These are phyloP conservation scores for Drosophila virilis DNA, from an alignment of 1,140 invertebrate genomes.

Conservation along the genomic window DNA sequence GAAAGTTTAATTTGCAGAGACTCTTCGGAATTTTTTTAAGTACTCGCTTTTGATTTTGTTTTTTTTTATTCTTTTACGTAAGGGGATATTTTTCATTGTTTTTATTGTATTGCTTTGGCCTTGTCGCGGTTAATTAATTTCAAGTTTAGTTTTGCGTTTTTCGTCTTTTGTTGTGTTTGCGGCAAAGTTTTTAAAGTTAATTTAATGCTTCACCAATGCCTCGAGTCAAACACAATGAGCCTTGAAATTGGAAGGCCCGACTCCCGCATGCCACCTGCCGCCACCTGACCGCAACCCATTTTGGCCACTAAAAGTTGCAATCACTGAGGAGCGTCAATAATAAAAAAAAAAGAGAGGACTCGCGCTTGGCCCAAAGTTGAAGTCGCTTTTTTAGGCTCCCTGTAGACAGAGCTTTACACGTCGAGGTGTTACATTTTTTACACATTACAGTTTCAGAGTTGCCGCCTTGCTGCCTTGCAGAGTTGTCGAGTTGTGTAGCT, in stretches of 20 bases:
- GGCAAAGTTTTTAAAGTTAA: conserved; percentile 77
- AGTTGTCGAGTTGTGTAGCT: conserved; percentile 6
- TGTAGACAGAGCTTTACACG: conserved; percentile 41
- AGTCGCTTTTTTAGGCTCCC: conserved; percentile 51
- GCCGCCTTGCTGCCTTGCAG: conserved; percentile 3
- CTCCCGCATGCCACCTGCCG: not conserved
- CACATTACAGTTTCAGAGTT: conserved; percentile 28
- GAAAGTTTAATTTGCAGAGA: conserved; percentile 52
- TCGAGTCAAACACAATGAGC: conserved; percentile 65
- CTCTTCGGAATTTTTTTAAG: conserved; percentile 8
- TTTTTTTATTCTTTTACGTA: not conserved
- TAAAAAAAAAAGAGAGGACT: conserved; percentile 26
- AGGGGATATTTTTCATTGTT: conserved; percentile 5
- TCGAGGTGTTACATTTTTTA: conserved; percentile 30
- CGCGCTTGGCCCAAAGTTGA: conserved; percentile 37
- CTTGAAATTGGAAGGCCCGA: conserved; percentile 63
- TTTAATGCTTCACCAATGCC: conserved; percentile 69
- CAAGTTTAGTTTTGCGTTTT: conserved; percentile 71
- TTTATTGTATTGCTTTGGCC: conserved; percentile 22
- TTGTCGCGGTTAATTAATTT: conserved; percentile 80
- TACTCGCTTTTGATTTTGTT: not conserved
- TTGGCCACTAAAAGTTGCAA: conserved; percentile 46
- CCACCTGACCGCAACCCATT: conserved; percentile 20
- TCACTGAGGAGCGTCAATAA: conserved; percentile 58
- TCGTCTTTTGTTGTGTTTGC: conserved; percentile 28